These are phyloP conservation scores for Lithophane ornitopus DNA, from an alignment of 2,888 invertebrate genomes.

Conservation along the genomic window DNA sequence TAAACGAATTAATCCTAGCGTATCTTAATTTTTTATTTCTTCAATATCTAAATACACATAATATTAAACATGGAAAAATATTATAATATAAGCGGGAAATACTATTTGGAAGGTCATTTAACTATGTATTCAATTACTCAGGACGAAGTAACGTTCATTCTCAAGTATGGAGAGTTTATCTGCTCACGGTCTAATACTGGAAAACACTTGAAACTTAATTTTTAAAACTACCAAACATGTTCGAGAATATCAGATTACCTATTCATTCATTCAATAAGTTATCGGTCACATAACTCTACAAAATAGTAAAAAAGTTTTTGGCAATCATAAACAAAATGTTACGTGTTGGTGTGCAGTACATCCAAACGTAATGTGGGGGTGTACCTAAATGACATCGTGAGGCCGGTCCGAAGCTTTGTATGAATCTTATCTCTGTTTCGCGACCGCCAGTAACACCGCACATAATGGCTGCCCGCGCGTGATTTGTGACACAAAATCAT, in stretches of 20 bases:
- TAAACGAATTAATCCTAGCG: too few relatives aligned
- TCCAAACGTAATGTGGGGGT: constrained; percentile 56
- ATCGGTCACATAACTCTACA: neutral
- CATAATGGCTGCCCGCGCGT: constrained; percentile 58
- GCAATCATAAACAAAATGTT: constrained; percentile 6
- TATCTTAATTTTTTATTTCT: too few relatives aligned
- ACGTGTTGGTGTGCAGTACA: constrained; percentile 34
- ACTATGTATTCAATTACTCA: neutral
- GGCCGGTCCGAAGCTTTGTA: constrained; percentile 70
- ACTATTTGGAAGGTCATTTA: neutral
- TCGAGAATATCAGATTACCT: too few relatives aligned
- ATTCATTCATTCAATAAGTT: neutral
- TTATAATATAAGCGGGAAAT: neutral
- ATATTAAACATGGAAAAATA: too few relatives aligned
- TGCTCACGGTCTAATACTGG: neutral
- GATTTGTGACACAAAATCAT: constrained; percentile 67
- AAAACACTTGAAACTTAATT: neutral
- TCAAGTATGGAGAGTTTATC: neutral
- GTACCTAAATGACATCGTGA: constrained; percentile 69
- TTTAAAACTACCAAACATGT: neutral
- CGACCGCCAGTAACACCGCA: constrained; percentile 68
- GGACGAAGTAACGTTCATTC: neutral
- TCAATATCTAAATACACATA: too few relatives aligned
- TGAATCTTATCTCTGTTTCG: constrained; percentile 74
- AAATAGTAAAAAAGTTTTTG: neutral